Percentiles rank a stretch among this genome's conserved stretches.
Conservation (phyloP, 2,888 invertebrate genomes). For the Synanthedon vespiformis region DNA sequence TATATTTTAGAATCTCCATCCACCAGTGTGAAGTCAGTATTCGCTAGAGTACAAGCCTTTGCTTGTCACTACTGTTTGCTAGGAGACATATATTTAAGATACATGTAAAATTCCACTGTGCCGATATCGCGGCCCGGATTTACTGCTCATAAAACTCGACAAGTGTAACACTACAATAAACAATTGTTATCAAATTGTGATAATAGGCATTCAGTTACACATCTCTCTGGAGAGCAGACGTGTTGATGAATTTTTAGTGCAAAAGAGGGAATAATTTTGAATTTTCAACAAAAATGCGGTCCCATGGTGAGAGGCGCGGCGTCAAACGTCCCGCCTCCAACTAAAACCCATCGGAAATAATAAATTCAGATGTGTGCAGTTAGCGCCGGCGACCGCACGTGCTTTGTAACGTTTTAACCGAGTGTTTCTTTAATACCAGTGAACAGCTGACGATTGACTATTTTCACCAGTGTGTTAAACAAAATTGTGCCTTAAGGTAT, state of each 20-base stretch:
- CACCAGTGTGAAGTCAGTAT: too few species aligned
- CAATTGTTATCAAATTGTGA: slow-evolving; percentile 22
- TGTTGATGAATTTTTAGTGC: slow-evolving; percentile 14
- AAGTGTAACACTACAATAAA: slow-evolving; percentile 14
- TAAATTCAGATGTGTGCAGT: slow-evolving; percentile 19
- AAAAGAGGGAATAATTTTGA: slow-evolving; percentile 4
- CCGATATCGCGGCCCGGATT: slow-evolving; percentile 9
- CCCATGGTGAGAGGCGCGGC: slow-evolving; percentile 44
- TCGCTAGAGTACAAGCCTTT: too few species aligned
- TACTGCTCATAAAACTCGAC: slow-evolving; percentile 7
- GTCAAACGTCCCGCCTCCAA: slow-evolving; percentile 37
- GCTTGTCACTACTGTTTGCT: too few species aligned
- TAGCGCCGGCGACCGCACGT: slow-evolving; percentile 10
- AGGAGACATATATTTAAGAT: background rate
- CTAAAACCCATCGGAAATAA: background rate
- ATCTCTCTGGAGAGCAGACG: slow-evolving; percentile 31
- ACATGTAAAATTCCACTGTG: slow-evolving; percentile 18
- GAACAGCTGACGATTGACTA: slow-evolving; percentile 9
- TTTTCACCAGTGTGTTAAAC: background rate
- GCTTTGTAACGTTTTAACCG: background rate
- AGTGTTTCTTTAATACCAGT: slow-evolving; percentile 6
- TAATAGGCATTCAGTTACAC: slow-evolving; percentile 31
- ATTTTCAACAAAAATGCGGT: slow-evolving; percentile 45
- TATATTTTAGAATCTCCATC: too few species aligned
- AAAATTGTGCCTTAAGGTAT: background rate